phyloP scores from a whole-genome alignment of 1,140 invertebrate genomes.

The Caenorhabditis brenneri region DNA sequence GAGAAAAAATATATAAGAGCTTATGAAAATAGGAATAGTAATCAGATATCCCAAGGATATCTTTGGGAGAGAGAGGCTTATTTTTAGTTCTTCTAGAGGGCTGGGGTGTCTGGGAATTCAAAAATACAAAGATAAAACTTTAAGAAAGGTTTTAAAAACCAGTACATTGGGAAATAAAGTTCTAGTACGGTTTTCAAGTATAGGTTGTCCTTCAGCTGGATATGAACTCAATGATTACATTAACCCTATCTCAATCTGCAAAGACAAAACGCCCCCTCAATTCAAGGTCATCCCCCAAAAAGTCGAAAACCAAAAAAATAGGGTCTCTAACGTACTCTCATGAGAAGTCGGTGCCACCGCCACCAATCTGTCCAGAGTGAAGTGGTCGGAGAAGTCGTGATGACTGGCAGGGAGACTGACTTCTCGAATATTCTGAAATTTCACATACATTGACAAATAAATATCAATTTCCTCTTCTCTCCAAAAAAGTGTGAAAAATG shows the following conservation, averaged over 20 bases:
- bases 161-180: too few species aligned
- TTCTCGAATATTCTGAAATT: too few species aligned
- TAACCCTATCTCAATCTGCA: too few species aligned
- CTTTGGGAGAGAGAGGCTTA: background rate
- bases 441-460: background rate
- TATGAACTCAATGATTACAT: too few species aligned
- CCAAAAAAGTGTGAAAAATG: background rate
- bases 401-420: background rate
- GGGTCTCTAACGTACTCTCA: slow-evolving; percentile 29
- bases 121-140: too few species aligned
- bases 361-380: slow-evolving; percentile 28
- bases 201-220: too few species aligned
- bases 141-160: too few species aligned
- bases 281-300: too few species aligned
- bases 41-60: background rate
- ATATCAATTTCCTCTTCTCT: background rate
- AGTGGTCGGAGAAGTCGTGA: background rate
- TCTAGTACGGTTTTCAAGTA: too few species aligned
- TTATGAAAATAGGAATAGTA: background rate
- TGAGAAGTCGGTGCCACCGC: slow-evolving; percentile 23
- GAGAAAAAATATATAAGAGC: background rate
- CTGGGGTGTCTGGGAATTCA: too few species aligned
- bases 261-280: too few species aligned
- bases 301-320: background rate
- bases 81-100: too few species aligned